A percentile compares a stretch with the other conserved stretches of the same genome.
phyloP scores from a whole-genome alignment of 2,888 invertebrate species.

The Phengaris alcon region DNA sequence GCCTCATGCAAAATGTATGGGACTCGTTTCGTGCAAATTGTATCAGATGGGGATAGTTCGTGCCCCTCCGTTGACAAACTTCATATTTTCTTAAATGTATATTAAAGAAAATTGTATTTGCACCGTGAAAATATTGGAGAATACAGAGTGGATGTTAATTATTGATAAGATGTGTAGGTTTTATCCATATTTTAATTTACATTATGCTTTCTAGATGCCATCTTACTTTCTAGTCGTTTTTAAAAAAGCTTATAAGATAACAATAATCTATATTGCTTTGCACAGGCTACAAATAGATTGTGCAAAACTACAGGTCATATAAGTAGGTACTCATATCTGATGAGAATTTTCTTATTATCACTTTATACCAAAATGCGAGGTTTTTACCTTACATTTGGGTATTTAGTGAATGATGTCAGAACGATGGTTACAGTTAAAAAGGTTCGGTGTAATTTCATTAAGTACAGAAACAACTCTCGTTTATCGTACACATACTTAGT shows the following conservation, averaged over 20 bases:
- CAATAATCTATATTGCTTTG: too few species aligned
- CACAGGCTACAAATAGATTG: too few species aligned
- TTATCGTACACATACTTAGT: conserved; percentile 31
- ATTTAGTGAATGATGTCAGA: conserved; percentile 1
- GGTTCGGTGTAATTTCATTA: conserved; percentile 23
- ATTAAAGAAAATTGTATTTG: conserved; percentile 34
- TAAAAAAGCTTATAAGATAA: too few species aligned
- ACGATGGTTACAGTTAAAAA: background rate
- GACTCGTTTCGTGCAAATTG: conserved; percentile 52
- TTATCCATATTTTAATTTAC: too few species aligned
- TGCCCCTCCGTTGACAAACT: conserved; percentile 42
- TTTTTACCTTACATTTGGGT: background rate
- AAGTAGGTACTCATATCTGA: background rate
- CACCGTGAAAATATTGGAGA: conserved; percentile 8
- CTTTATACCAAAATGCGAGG: background rate
- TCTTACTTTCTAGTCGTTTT: too few species aligned
- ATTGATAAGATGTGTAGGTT: background rate
- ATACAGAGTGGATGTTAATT: conserved; percentile 17
- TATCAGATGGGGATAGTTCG: conserved; percentile 51
- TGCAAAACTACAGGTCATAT: background rate
- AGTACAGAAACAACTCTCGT: conserved; percentile 14
- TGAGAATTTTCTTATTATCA: background rate
- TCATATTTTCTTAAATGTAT: conserved; percentile 45
- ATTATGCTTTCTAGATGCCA: too few species aligned
- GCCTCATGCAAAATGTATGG: conserved; percentile 74